A percentile compares a stretch with the other conserved stretches of the same genome.
Conservation (phyloP, 2,888 invertebrate species). For the Cryptops parisi region DNA sequence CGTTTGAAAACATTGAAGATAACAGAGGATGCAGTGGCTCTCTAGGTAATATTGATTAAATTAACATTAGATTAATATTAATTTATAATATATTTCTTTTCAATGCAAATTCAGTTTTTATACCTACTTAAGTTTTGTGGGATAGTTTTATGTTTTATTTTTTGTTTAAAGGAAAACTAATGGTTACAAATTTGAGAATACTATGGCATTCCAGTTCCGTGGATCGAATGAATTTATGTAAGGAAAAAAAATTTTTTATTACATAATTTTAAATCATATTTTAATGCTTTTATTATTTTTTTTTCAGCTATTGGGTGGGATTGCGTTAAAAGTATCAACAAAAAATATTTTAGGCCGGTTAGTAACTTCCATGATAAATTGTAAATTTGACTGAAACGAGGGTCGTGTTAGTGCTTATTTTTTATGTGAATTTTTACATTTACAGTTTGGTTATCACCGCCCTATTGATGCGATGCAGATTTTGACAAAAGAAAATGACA, state of each 20-base stretch:
- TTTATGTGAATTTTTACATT: constrained; percentile 11
- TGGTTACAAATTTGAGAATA: constrained; percentile 82
- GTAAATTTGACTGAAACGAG: too few species aligned
- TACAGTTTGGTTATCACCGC: too few species aligned
- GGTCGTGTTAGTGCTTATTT: too few species aligned
- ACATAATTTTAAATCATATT: too few species aligned
- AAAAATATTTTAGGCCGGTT: constrained; percentile 70
- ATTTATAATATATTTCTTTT: too few species aligned
- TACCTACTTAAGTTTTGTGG: too few species aligned
- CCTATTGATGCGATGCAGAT: constrained; percentile 77
- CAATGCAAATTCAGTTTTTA: too few species aligned
- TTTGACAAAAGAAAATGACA: constrained; percentile 62
- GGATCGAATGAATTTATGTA: constrained; percentile 82
- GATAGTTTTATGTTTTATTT: constrained; percentile 7
- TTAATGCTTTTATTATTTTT: too few species aligned
- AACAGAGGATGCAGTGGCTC: constrained; percentile 95
- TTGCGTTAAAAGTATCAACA: constrained; percentile 62
- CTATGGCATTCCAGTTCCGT: constrained; percentile 85
- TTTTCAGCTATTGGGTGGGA: constrained; percentile 76
- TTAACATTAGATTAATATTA: too few species aligned
- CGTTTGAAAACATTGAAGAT: constrained; percentile 86
- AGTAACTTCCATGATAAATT: too few species aligned
- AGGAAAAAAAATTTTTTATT: constrained; percentile 26
- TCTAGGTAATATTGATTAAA: constrained; percentile 52
- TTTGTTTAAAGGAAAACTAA: constrained; percentile 41